A percentile compares a stretch with the other conserved stretches of the same genome.
Evolutionary conservation across 2,797 vertebrate species (phyloP).

Genomic region (Margarornis squamiger): DNA sequence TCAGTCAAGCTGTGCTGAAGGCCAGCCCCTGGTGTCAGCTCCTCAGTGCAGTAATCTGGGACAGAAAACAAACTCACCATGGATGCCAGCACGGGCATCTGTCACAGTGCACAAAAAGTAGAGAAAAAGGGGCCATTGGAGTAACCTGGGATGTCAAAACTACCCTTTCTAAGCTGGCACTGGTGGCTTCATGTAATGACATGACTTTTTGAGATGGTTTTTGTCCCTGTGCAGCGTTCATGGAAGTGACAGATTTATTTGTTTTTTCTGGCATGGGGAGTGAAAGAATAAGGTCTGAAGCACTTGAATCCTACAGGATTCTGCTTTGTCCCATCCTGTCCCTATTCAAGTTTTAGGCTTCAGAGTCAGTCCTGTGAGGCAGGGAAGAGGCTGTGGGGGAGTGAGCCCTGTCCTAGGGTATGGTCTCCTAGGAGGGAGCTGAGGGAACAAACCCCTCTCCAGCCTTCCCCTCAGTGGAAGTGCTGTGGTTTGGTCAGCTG

Average conservation of each 20-base stretch:
- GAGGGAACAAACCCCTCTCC: neutral
- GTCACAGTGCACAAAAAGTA: neutral
- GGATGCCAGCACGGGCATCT: neutral
- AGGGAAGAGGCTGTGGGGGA: neutral
- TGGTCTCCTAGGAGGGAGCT: neutral
- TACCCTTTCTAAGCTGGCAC: neutral
- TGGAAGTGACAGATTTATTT: neutral
- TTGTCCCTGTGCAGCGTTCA: neutral
- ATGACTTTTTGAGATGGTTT: neutral
- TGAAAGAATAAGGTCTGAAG: neutral
- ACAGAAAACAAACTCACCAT: neutral
- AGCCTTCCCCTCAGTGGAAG: neutral
- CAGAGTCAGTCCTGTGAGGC: neutral
- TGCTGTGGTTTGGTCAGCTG: neutral
- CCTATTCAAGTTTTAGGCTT: neutral
- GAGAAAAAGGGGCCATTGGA: neutral
- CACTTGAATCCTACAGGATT: neutral
- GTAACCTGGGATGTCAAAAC: neutral
- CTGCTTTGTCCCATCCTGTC: neutral
- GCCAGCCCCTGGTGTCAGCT: neutral
- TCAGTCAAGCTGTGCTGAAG: neutral
- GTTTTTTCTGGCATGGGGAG: neutral
- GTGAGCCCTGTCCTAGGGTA: neutral
- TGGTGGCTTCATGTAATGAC: neutral
- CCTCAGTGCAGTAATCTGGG: neutral